Base-by-base conservation (phyloP, 1,140 invertebrate genomes). In the Cataglyphis hispanica region DNA sequence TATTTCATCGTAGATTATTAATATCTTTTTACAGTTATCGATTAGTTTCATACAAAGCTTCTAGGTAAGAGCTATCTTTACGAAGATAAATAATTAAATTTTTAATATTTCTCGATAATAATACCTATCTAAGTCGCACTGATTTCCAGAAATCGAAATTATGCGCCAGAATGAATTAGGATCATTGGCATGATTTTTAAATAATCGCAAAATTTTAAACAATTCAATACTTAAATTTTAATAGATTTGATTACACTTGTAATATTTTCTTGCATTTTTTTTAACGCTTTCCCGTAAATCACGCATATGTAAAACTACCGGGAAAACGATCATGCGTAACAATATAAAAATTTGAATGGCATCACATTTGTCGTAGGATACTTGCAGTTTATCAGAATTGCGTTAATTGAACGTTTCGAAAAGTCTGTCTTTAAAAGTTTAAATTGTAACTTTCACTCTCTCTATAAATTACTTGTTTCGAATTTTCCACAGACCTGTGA, bases 381-480 rank as follows among this genome's bases (percentile, higher is more conserved):
- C 10, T 77, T 27, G 1, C 56, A 43, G 27, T 25, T 43, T 61
- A 56, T 84, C 22, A 77, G 43, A 63, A 37, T 64, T 31, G 72
- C 43, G 22, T 74, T 66, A 84, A 75, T 76, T 56, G 46, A 77
- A 61, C 16, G 25, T 34, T 46, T 31, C 10, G 40, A 63, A 34
- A 34, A 76, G 19, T 63, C 70, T 5, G 11, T 50, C 11, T 22
- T 43, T 4, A 8, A 56, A 58, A 81, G 37, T 81, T 81, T 58
- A 72, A 50, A 37, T 60, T 58, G 22, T 72, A 81, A 72, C 50
- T 81, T 58, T 5, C 19, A 8, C 16, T 11, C 10, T 43, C 16
- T 67, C 22, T 67, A 63, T 60, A 22, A 72, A 60, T 83, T 74
- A 83, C 56, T 74, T 34, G 27, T 60, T 60, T 83, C 72, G 72